Evolutionary conservation across 2,113 vertebrate genomes (phyloP).

Genomic region (Trogon melanurus): DNA sequence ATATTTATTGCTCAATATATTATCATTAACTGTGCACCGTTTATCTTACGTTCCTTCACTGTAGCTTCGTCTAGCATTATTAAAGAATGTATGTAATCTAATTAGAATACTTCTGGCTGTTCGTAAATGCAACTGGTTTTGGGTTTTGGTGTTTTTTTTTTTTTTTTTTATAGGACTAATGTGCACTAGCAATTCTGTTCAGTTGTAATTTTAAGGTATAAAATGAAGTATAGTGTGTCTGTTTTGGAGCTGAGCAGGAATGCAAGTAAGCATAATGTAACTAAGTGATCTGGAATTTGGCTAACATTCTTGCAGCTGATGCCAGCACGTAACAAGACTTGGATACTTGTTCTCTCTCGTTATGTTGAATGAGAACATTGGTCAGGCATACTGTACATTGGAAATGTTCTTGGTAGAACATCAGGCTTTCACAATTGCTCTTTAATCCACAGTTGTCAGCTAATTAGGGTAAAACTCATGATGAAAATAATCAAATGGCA

Average conservation of each 20-base stretch:
- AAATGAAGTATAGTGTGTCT: not conserved
- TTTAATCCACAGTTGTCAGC: not conserved
- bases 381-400: not conserved
- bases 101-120: not conserved
- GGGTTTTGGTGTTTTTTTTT: too few species aligned
- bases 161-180: not conserved
- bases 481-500: not conserved
- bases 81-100: not conserved
- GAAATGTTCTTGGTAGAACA: not conserved
- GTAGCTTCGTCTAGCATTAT: not conserved
- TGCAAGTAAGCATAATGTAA: not conserved
- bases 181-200: not conserved
- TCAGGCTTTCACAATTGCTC: not conserved
- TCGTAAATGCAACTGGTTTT: not conserved
- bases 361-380: not conserved
- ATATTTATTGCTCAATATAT: not conserved
- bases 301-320: not conserved
- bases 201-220: not conserved
- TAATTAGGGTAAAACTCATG: not conserved
- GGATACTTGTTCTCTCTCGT: not conserved
- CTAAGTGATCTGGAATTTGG: slow-evolving; percentile 1
- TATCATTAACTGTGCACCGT: not conserved
- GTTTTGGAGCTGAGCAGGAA: not conserved
- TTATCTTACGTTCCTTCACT: not conserved
- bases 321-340: not conserved